Conservation (phyloP, 2,113 vertebrate genomes). For the Panthera uncia region DNA sequence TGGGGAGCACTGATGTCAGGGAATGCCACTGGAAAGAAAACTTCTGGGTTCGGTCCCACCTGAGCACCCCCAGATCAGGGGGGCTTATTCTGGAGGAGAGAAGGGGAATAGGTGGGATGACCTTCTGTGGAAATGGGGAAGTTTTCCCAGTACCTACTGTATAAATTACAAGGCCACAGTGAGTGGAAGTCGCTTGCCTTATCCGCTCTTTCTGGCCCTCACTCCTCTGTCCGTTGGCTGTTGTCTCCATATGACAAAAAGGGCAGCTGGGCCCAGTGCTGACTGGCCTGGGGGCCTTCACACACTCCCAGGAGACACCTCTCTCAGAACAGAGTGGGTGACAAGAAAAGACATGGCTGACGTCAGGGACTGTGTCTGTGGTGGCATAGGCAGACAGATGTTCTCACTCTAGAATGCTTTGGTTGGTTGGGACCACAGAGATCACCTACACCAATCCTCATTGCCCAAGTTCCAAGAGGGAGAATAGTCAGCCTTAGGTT, state of each 20-base stretch:
- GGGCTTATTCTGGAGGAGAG: neutral
- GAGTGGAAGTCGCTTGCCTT: neutral
- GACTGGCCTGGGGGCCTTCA: neutral
- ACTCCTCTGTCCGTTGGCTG: neutral
- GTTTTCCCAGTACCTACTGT: neutral
- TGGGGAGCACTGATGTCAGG: neutral
- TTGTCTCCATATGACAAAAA: neutral
- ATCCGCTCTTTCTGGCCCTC: neutral
- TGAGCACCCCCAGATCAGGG: neutral
- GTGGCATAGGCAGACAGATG: neutral
- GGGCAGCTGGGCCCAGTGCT: neutral
- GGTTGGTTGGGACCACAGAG: neutral
- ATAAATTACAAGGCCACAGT: neutral
- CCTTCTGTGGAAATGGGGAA: neutral
- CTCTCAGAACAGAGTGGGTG: neutral
- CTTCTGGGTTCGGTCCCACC: neutral
- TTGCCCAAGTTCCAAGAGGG: neutral
- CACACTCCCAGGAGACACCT: neutral
- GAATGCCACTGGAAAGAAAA: neutral
- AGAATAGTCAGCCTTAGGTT: accelerated
- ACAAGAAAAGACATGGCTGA: neutral
- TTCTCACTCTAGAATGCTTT: neutral
- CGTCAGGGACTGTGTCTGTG: neutral
- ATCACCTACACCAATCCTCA: accelerated
- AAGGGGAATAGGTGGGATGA: neutral